Base-by-base conservation (phyloP, 2,797 vertebrate species). In the Sphaeramia orbicularis region DNA sequence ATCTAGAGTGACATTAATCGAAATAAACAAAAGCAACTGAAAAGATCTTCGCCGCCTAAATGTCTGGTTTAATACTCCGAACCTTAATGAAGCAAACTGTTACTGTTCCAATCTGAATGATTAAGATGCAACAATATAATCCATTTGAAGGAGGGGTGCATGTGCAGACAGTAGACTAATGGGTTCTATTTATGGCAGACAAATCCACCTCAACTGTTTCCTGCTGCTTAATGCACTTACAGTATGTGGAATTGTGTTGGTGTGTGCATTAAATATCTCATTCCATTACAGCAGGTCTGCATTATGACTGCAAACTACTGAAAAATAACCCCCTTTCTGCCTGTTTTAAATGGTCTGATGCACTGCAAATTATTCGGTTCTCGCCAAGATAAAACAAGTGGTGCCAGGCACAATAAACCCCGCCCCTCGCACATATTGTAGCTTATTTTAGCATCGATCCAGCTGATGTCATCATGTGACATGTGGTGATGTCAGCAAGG, bases 11-110 rank as follows among this genome's bases (percentile, higher is more conserved):
- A 57, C 45, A 15, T 1, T 32, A 32, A 32, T 32, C 30, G 2
- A 35, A 50, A 40, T 58, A 62, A 69, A 40, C 43, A 50, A 41
- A 42, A 69, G 1, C 8, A 32, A 5, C 32, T 32, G 4, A 1
- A 32, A 32, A 32, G 2, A 55, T 62, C 50, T 16, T 60, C 10
- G 43, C 4, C 13, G 4, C 4, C 0, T 2, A 44, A 43, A 59
- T n/a, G 11, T 47, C 43, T 18, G 12, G 10, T 14, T 18, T n/a
- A 15, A 41, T 11, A 16, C 43, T 66, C 62, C 71, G 4, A 1
- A 48, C 38, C 40, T 18, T 47, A 43, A 38, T 62, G 48, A 56
- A 51, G 35, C 51, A 36, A 72, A 51, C 8, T 3, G 24, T 21
- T 50, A 16, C 12, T 2, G 0, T 14, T 59, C 24, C 21, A 24